Conservation (phyloP, 2,888 invertebrate species). For the Harmothoe impar region DNA sequence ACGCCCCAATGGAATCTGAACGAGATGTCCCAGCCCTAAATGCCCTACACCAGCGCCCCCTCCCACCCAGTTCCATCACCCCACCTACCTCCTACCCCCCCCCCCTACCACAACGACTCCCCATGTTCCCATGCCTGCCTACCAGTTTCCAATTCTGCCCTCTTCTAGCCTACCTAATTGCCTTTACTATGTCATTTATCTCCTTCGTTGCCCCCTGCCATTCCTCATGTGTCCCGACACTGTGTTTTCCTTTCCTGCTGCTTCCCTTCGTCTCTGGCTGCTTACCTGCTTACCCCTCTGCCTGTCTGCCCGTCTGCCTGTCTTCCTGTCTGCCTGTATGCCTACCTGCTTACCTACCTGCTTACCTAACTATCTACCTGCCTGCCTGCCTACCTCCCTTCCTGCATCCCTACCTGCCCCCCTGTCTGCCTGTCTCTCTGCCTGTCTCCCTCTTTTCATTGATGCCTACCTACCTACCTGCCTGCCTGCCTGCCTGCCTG, state of each 20-base stretch:
- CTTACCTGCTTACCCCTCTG: not conserved
- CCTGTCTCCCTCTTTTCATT: no score
- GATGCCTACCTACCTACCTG: no score
- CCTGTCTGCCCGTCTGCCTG: not conserved
- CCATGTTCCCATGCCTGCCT: not conserved
- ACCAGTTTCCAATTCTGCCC: constrained; percentile 30
- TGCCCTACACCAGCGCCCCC: not conserved
- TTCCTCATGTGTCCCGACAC: no score
- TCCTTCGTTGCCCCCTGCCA: not conserved
- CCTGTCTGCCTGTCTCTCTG: no score
- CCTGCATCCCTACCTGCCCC: no score
- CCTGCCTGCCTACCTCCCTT: no score
- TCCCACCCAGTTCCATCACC: not conserved
- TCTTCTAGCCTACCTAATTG: not conserved
- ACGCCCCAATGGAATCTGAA: not conserved
- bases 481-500: no score
- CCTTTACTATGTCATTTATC: not conserved
- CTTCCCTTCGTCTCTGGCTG: no score
- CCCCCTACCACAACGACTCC: no score
- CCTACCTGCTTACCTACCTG: not conserved
- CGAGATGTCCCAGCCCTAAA: not conserved
- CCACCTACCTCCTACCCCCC: not conserved
- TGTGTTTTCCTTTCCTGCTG: not conserved
- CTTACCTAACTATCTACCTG: no score
- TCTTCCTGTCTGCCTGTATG: not conserved